Evolutionary conservation across 2,888 invertebrate species (phyloP), one percentile per base, ranked within the genome.

Genomic region (Chesias legatella): DNA sequence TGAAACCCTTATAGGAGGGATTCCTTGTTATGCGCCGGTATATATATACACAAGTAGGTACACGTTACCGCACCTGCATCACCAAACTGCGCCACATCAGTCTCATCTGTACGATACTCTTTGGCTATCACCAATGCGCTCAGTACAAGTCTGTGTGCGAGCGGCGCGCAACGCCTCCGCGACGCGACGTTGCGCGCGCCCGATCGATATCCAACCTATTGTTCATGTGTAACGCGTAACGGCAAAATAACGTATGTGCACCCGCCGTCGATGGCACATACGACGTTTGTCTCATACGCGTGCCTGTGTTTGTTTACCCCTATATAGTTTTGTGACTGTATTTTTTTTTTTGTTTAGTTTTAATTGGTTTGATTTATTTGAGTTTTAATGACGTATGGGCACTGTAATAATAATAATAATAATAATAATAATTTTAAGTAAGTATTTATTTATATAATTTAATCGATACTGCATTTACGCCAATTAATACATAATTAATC

Each of bases 121-220:
- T 45, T 48, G 33, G 13, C 48, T 35, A 21, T 67, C 63, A 64
- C 54, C 52, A 33, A 49, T 30, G 45, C 49, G 48, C 61, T 68
- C 75, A 84, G 84, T 84, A 76, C 78, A 71, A 76, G 68, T 59
- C 70, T 62, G 70, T 63, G 22, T 41, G 51, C 49, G 47, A 26
- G 10, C 43, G 45, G 45, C 33, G 51, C 49, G 53, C 34, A 28
- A 40, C 53, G 56, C 39, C 38, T 10, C 20, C 4, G 38, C 49
- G 43, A 33, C 28, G 44, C 51, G 51, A 59, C 65, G 58, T 33
- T 31, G 50, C 40, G 40, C 32, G 50, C 40, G 40, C 42, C 42
- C 58, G 63, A 60, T 64, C 57, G 50, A 58, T 66, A 57, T 36
- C 46, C 20, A 36, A 47, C 47, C 45, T 45, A 41, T 58, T 44